Conservation (phyloP, 1,140 invertebrate species). For the Drosophila burlai region DNA sequence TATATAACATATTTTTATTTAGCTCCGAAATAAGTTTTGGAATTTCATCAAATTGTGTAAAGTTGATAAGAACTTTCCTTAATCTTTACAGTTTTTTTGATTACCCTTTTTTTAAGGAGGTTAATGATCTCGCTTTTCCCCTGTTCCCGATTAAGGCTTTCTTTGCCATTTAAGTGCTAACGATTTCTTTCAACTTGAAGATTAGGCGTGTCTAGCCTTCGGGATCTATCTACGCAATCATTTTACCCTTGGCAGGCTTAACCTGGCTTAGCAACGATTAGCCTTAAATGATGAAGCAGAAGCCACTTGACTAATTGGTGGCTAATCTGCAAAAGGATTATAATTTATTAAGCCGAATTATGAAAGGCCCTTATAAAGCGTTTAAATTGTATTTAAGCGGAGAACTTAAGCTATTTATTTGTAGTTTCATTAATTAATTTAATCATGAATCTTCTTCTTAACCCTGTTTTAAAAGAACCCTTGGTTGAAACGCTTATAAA, state of each 20-base stretch:
- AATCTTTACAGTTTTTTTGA: background rate
- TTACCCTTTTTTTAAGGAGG: slow-evolving; percentile 1
- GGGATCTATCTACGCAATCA: slow-evolving; percentile 6
- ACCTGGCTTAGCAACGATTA: slow-evolving; percentile 23
- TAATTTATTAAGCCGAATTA: background rate
- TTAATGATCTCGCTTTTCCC: slow-evolving; percentile 10
- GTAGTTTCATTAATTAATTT: background rate
- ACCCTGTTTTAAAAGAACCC: too few species aligned
- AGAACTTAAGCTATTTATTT: background rate
- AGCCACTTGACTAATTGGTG: slow-evolving; percentile 12
- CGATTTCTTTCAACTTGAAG: slow-evolving; percentile 21
- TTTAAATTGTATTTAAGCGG: background rate
- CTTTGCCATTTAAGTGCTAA: slow-evolving; percentile 20
- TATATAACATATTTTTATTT: too few species aligned
- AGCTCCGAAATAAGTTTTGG: background rate
- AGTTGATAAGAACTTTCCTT: background rate
- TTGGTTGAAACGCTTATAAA: background rate
- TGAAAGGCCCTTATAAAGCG: background rate
- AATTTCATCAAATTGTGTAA: background rate
- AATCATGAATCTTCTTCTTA: too few species aligned
- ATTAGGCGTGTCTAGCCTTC: slow-evolving; percentile 10
- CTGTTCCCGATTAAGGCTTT: background rate
- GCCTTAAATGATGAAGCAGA: slow-evolving; percentile 5
- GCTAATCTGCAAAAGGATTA: slow-evolving; percentile 12
- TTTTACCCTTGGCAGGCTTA: slow-evolving; percentile 29